phyloP scores from a whole-genome alignment of 1,140 invertebrate genomes.

The Nomia melanderi region DNA sequence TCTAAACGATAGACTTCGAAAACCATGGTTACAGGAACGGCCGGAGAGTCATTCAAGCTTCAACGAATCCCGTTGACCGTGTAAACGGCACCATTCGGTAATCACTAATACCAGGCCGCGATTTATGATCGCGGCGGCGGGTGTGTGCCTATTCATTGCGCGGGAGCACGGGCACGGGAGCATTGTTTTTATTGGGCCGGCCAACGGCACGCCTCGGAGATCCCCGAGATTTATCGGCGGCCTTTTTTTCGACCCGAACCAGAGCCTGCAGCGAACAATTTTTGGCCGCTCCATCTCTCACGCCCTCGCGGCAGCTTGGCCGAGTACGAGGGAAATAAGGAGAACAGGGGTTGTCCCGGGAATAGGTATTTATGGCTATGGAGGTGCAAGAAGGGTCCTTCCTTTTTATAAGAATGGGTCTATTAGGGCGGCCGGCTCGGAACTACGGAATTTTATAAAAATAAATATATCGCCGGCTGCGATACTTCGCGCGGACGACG shows the following conservation, averaged over 20 bases:
- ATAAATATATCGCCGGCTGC: background rate
- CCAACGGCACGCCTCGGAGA: background rate
- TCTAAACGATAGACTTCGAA: no score
- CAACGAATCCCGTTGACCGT: background rate
- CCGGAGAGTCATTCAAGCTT: no score
- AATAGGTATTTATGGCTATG: conserved; percentile 17
- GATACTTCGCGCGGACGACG: no score
- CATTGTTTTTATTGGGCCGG: background rate
- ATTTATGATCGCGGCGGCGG: background rate
- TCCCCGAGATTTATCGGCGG: background rate
- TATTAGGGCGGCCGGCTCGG: background rate
- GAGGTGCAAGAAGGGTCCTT: background rate
- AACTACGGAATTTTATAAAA: background rate
- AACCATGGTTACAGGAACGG: no score
- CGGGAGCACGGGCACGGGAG: background rate
- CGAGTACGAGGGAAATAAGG: background rate
- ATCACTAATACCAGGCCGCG: background rate
- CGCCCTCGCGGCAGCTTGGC: background rate
- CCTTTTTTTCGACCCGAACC: background rate
- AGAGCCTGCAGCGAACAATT: background rate
- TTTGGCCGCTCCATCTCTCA: background rate
- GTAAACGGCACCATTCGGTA: background rate
- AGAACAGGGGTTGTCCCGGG: background rate
- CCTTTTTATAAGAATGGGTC: background rate
- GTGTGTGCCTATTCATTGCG: background rate